Percentiles rank a stretch among this genome's conserved stretches.
phyloP scores from a whole-genome alignment of 1,140 invertebrate genomes.

The Oryctes rhinoceros region DNA sequence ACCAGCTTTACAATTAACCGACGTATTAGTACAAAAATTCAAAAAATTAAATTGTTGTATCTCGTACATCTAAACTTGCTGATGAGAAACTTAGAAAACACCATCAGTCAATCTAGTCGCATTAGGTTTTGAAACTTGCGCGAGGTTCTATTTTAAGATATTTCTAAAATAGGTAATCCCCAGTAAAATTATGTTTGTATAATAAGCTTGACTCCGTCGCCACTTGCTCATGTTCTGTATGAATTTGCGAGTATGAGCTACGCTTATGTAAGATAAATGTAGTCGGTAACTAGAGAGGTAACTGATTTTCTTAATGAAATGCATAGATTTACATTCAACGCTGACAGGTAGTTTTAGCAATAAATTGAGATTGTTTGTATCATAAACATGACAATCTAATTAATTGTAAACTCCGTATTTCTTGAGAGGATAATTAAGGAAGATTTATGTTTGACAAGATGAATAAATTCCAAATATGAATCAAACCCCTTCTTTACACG shows the following conservation, averaged over 20 bases:
- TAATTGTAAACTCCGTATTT: not conserved
- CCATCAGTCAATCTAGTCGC: too few species aligned
- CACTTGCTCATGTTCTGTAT: not conserved
- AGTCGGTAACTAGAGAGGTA: not conserved
- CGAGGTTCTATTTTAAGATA: not conserved
- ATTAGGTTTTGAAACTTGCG: not conserved
- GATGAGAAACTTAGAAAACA: too few species aligned
- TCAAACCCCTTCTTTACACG: not conserved
- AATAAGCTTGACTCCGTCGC: not conserved
- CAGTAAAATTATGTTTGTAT: constrained; percentile 3
- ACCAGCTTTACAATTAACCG: too few species aligned
- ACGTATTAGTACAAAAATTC: too few species aligned
- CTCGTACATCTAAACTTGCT: too few species aligned
- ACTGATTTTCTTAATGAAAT: constrained; percentile 32
- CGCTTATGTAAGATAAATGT: not conserved
- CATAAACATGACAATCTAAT: constrained; percentile 14
- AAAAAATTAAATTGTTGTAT: too few species aligned
- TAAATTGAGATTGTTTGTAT: constrained; percentile 11
- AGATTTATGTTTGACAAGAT: not conserved
- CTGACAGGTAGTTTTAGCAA: not conserved
- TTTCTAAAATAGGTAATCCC: not conserved
- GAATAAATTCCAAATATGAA: not conserved
- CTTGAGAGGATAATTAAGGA: not conserved
- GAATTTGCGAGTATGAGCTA: not conserved
- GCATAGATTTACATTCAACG: constrained; percentile 7